Percentiles rank a stretch among this genome's conserved stretches.
Conservation (phyloP, 2,797 vertebrate species). For the Balearica regulorum region DNA sequence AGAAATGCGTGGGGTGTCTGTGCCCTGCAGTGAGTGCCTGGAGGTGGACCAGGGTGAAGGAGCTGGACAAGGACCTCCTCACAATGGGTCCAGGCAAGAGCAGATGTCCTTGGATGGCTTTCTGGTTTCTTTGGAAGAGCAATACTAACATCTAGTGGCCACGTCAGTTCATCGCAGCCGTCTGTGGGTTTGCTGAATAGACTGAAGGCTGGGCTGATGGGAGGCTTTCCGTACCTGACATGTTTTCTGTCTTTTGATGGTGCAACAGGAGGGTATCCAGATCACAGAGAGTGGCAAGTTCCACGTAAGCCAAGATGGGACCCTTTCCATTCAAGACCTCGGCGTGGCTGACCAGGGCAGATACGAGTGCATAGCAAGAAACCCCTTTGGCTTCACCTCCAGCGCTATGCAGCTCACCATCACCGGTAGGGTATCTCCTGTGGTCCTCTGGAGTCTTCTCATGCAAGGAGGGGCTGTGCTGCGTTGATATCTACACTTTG, state of each 20-base stretch:
- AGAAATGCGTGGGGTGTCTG: not conserved
- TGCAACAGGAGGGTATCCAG: slow-evolving; percentile 68
- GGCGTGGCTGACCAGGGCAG: slow-evolving; percentile 69
- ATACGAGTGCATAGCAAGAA: slow-evolving; percentile 71
- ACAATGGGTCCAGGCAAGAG: not conserved
- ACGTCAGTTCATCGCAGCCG: not conserved
- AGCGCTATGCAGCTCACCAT: slow-evolving; percentile 69
- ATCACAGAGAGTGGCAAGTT: slow-evolving; percentile 74
- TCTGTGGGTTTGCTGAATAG: not conserved
- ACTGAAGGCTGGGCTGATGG: not conserved
- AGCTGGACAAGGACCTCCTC: not conserved
- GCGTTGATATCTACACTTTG: not conserved
- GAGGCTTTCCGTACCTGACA: not conserved
- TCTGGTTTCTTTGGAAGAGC: not conserved
- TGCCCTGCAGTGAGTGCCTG: not conserved
- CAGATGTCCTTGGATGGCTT: not conserved
- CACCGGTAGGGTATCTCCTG: slow-evolving; percentile 30
- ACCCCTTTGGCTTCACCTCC: slow-evolving; percentile 69
- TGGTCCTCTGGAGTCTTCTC: not conserved
- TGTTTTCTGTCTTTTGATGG: not conserved
- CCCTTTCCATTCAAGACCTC: slow-evolving; percentile 67
- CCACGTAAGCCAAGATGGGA: slow-evolving; percentile 63
- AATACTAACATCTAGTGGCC: slow-evolving; percentile 65
- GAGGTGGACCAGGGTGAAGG: not conserved
- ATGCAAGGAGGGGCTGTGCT: not conserved